A percentile compares a stretch with the other conserved stretches of the same genome.
These are phyloP conservation scores for Apodemia mormo DNA, from an alignment of 2,888 invertebrate genomes.

Conservation along the genomic window DNA sequence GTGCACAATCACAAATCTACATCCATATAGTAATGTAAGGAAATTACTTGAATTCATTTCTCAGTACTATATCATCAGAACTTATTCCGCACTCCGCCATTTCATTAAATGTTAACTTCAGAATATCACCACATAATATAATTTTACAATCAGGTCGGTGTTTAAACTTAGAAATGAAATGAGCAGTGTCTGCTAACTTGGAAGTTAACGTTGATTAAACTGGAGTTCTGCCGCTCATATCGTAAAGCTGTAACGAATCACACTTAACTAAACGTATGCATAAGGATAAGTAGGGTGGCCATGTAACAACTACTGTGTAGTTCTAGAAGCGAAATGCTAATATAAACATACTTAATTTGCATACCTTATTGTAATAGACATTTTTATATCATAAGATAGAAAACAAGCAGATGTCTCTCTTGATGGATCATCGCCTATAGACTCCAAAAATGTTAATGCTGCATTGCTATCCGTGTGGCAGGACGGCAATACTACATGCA, in stretches of 20 bases:
- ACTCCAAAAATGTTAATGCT: no score
- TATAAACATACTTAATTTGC: no score
- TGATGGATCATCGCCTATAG: no score
- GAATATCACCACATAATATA: not conserved
- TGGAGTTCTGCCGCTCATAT: not conserved
- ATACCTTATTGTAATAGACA: no score
- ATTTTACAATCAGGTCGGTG: not conserved
- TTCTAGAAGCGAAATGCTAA: no score
- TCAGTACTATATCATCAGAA: not conserved
- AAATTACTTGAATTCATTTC: not conserved
- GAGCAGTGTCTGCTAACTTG: constrained; percentile 2
- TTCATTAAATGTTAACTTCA: not conserved
- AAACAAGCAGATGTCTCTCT: no score
- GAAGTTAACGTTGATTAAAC: constrained; percentile 2
- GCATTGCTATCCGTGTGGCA: no score
- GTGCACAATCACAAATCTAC: no score
- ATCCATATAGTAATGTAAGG: no score
- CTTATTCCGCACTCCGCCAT: not conserved
- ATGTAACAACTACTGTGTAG: not conserved
- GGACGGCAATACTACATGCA: no score
- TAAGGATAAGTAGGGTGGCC: not conserved
- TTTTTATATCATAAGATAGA: no score
- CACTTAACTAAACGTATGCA: not conserved
- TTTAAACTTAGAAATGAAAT: constrained; percentile 7
- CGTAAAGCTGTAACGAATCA: constrained; percentile 3